Evolutionary conservation across 2,888 invertebrate genomes (phyloP).

Genomic region (Diachrysia chrysitis): DNA sequence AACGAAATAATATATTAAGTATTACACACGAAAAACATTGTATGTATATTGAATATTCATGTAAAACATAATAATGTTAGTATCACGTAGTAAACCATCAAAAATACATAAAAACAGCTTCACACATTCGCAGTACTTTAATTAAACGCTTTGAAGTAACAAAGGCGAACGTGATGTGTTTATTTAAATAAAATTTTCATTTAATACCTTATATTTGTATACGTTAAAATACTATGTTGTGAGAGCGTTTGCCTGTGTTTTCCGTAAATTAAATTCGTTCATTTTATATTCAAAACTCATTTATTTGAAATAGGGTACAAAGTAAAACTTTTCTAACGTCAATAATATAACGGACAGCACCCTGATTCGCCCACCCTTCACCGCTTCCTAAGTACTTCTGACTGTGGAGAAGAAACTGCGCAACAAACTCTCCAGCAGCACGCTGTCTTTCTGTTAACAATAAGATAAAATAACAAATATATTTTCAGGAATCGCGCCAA

Average conservation of each 20-base stretch:
- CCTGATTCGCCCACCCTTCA: too few species aligned
- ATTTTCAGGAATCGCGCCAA: too few species aligned
- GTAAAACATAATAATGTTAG: not conserved
- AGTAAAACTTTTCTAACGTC: too few species aligned
- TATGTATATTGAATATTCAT: too few species aligned
- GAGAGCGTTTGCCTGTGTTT: slow-evolving; percentile 11
- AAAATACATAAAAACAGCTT: slow-evolving; percentile 11
- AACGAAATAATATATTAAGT: not conserved
- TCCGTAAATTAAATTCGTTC: not conserved
- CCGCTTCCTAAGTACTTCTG: too few species aligned
- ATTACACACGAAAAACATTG: not conserved
- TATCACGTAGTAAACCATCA: slow-evolving; percentile 1
- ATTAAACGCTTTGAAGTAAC: slow-evolving; percentile 16
- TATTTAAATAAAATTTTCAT: slow-evolving; percentile 16
- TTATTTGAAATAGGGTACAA: too few species aligned
- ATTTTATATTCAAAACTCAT: too few species aligned
- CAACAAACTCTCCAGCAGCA: too few species aligned
- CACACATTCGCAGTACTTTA: slow-evolving; percentile 7
- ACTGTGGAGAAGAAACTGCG: too few species aligned
- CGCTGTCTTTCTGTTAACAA: too few species aligned
- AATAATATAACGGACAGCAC: too few species aligned
- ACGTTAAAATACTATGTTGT: slow-evolving; percentile 10
- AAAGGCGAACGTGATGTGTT: slow-evolving; percentile 14
- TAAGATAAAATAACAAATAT: too few species aligned
- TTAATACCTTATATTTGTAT: not conserved